Evolutionary conservation across 1,140 invertebrate species (phyloP), one percentile per base, ranked within the genome.

Genomic region (Polypedilum pembai): DNA sequence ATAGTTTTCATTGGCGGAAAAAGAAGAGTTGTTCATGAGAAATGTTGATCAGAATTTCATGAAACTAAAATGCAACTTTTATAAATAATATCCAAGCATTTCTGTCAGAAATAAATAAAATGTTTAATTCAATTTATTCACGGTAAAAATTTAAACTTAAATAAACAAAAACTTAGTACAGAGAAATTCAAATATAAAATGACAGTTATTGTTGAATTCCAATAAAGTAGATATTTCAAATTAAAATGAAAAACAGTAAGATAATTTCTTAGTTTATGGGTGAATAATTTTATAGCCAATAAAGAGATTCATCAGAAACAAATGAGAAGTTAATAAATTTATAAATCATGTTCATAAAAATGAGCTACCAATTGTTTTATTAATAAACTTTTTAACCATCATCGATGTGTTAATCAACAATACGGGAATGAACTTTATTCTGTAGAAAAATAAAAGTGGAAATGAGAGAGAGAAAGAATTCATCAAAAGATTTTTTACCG

Each of bases 371-470:
- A 56, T 56, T 56, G n/a, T n/a, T 56, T 56, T n/a, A 56, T 56
- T 56, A n/a, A 56, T 56, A 56, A 56, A 4, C 10, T 56, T 56
- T 45, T 56, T 56, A 56, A 56, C 15, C 45, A 56, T 56, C 45
- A 56, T 56, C 45, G 45, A 56, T n/a, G 45, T 56, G 45, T 56
- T 56, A 56, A 56, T 56, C n/a, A 56, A 56, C 45, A 56, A 56
- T 10, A 56, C 45, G 45, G 45, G 45, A 56, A 56, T 56, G 45
- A 56, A 56, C 45, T 56, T n/a, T 12, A 56, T 56, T n/a, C 24
- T 3, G 45, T n/a, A 56, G 45, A n/a, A 15, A 56, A 56, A 56
- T 45, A 45, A 45, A 45, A 45, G 15, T 45, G n/a, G 3, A 45
- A 12, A 3, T 45, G 15, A 45, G 4, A 56, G n/a, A 56, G n/a